Percentiles rank a stretch among this genome's conserved stretches.
These are phyloP conservation scores for Rhagoletis pomonella DNA, from an alignment of 1,140 invertebrate genomes.

Conservation along the genomic window DNA sequence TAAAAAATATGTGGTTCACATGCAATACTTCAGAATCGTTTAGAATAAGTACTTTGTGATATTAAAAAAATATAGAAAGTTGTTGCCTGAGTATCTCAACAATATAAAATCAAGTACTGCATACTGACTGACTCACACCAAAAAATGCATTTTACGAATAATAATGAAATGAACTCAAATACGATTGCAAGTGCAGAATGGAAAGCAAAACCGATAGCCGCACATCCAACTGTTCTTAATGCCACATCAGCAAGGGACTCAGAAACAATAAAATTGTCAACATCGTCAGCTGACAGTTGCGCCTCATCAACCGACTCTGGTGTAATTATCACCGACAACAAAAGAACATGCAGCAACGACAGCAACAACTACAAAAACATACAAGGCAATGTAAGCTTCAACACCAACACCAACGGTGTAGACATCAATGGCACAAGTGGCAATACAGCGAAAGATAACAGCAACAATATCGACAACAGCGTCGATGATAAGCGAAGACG, in stretches of 20 bases:
- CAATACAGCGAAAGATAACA: constrained; percentile 51
- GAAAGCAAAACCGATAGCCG: neutral
- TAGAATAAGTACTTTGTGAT: constrained; percentile 8
- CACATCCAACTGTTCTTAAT: neutral
- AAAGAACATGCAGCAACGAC: constrained; percentile 30
- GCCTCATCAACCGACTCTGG: constrained; percentile 71
- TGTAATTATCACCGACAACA: constrained; percentile 67
- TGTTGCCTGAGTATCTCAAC: neutral
- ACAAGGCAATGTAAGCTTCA: neutral
- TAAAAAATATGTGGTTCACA: neutral
- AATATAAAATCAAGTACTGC: neutral
- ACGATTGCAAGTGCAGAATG: constrained; percentile 13
- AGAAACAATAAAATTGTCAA: constrained; percentile 10
- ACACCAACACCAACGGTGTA: neutral
- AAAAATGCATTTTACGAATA: constrained; percentile 65
- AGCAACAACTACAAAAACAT: constrained; percentile 27
- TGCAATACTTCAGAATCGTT: neutral
- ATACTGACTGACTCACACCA: neutral
- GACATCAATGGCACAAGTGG: constrained; percentile 50
- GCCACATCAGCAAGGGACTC: constrained; percentile 6
- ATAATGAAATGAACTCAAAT: constrained; percentile 63
- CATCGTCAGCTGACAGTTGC: constrained; percentile 59
- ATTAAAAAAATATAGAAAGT: constrained; percentile 5
- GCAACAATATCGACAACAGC: neutral
- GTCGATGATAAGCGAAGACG: neutral